These are phyloP conservation scores for Eutolmus rufibarbis DNA, from an alignment of 2,888 invertebrate species.

Conservation along the genomic window DNA sequence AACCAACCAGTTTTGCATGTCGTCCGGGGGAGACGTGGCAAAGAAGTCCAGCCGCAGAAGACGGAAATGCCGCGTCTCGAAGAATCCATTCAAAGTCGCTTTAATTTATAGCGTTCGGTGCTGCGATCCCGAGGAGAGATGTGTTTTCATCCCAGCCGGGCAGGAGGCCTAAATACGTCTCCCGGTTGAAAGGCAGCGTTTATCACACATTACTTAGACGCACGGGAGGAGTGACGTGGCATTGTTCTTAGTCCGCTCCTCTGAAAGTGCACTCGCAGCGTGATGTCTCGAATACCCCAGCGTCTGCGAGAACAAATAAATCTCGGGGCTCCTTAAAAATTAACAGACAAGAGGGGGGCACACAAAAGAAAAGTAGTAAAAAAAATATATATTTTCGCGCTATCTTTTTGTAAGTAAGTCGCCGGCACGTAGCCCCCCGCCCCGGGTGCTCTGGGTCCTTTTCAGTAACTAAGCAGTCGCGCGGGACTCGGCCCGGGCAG, in stretches of 20 bases:
- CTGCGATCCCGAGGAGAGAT: conserved; percentile 30
- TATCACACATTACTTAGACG: conserved; percentile 20
- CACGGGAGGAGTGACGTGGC: not conserved
- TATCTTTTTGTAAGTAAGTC: not conserved
- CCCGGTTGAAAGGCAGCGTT: not conserved
- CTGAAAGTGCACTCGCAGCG: not conserved
- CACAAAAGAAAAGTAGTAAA: not conserved
- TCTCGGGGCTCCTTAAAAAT: not conserved
- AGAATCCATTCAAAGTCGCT: conserved; percentile 43
- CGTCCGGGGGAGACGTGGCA: not conserved
- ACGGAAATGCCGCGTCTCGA: conserved; percentile 43
- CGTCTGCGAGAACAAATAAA: not conserved
- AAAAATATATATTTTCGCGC: not conserved
- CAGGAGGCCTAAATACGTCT: conserved; percentile 18
- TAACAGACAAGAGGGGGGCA: not conserved
- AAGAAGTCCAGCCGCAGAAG: conserved; percentile 8
- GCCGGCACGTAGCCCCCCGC: not conserved
- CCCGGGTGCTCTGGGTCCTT: not conserved
- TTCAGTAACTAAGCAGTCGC: conserved; percentile 3
- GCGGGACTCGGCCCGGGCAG: not conserved
- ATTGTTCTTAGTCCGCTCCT: not conserved
- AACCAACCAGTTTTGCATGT: not conserved
- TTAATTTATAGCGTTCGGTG: conserved; percentile 44
- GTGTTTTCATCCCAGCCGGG: not conserved
- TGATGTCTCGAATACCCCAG: not conserved